Conservation (phyloP, 2,888 invertebrate genomes). For the Leucophenga montana region DNA sequence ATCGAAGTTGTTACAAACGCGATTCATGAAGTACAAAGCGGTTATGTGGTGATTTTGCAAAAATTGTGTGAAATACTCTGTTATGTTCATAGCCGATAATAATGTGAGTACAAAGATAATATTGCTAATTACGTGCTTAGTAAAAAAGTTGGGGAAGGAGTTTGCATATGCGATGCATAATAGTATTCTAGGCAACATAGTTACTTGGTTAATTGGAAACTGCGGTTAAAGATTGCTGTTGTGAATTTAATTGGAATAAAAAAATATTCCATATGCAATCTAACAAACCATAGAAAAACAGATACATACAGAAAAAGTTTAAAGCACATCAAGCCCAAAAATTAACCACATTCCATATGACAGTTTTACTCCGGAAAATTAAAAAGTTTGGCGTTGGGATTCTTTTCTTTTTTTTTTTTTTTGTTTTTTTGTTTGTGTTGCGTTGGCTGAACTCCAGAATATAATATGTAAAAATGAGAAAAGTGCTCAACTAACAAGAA, state of each 20-base stretch:
- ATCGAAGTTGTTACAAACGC: too few relatives aligned
- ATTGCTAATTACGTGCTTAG: too few relatives aligned
- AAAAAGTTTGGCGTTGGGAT: conserved; percentile 54
- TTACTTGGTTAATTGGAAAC: conserved; percentile 59
- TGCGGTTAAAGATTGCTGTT: conserved; percentile 46
- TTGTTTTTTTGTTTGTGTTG: too few relatives aligned
- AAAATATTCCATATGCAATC: too few relatives aligned
- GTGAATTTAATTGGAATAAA: background rate
- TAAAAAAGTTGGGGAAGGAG: background rate
- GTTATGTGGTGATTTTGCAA: background rate
- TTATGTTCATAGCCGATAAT: too few relatives aligned
- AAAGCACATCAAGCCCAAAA: background rate
- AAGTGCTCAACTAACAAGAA: background rate
- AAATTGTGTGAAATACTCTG: background rate
- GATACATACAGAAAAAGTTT: background rate
- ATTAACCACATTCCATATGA: conserved; percentile 43
- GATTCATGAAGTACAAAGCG: too few relatives aligned
- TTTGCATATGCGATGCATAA: background rate
- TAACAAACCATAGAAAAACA: too few relatives aligned
- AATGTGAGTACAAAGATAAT: too few relatives aligned
- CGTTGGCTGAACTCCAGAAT: background rate
- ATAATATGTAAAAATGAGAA: background rate
- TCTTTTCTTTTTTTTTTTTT: too few relatives aligned
- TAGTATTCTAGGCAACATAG: background rate
- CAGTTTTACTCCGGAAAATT: conserved; percentile 66